Conservation (phyloP, 2,888 invertebrate species). For the Platerodrilus igneus region DNA sequence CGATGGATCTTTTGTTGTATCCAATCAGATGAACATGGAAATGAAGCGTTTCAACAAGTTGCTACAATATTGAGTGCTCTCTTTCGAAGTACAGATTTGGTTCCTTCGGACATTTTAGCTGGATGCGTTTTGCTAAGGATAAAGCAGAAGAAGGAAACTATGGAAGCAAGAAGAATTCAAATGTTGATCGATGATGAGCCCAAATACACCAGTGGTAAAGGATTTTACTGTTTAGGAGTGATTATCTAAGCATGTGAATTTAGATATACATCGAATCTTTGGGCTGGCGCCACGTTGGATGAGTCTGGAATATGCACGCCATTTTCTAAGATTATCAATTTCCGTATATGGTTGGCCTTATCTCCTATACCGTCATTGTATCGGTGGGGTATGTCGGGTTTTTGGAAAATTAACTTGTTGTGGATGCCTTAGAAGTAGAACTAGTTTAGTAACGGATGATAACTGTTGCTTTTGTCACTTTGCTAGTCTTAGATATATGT, state of each 20-base stretch:
- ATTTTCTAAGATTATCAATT: conserved; percentile 75
- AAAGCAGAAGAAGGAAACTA: conserved; percentile 67
- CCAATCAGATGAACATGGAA: conserved; percentile 68
- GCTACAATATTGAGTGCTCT: conserved; percentile 73
- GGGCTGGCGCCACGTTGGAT: conserved; percentile 72
- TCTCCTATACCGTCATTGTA: conserved; percentile 71
- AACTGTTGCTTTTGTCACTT: conserved; percentile 87
- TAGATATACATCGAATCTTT: conserved; percentile 56
- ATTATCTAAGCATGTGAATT: conserved; percentile 6
- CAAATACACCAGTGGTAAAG: conserved; percentile 59
- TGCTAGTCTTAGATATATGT: conserved; percentile 76
- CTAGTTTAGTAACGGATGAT: conserved; percentile 71
- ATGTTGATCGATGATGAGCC: conserved; percentile 61
- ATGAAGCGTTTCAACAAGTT: conserved; percentile 74
- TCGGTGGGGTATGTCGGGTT: conserved; percentile 70
- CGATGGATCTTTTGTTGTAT: conserved; percentile 68
- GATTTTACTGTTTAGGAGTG: too few species aligned
- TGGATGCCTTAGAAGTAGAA: conserved; percentile 55
- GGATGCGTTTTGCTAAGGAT: conserved; percentile 80
- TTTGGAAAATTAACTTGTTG: conserved; percentile 67
- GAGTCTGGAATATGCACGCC: conserved; percentile 68
- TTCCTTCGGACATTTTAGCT: conserved; percentile 83
- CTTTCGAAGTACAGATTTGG: conserved; percentile 80
- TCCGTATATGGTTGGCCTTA: conserved; percentile 88
- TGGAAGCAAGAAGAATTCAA: conserved; percentile 65